Base-by-base conservation (phyloP, 2,888 invertebrate species). In the Blera fallax region DNA sequence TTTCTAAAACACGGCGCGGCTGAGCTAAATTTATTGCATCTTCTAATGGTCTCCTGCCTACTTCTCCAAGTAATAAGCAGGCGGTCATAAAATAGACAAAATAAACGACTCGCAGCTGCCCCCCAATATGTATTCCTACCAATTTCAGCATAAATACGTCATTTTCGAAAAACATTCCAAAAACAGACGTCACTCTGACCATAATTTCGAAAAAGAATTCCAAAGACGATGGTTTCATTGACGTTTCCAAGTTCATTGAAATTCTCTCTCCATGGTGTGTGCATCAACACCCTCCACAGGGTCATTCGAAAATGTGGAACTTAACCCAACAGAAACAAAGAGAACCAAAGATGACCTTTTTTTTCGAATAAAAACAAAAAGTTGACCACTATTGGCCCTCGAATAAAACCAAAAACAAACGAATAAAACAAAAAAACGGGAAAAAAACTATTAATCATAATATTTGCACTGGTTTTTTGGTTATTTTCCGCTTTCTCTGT, bases 361-460 rank as follows among this genome's bases (percentile, higher is more conserved):
- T 52, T 60, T 60, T n/a, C 14, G 6, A 40, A 40, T 32, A 1
- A 16, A 3, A 60, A 37, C 24, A 21, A n/a, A n/a, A 37, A 6
- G 5, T 58, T 21, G 37, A 37, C 37, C 37, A 11, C 45, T 18
- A 48, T 24, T 40, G 11, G 7, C 10, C 18, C 27, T 14, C 29
- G 32, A 54, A 32, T 54, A 16, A 32, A n/a, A 54, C 10, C n/a
- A 8, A 32, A 32, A 32, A 32, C 6, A 40, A 37, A 40, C 3
- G 0, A 8, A 16, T 27, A 27, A n/a, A 29, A 11, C 5, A 18
- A 24, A 27, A 24, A 37, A 60, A 3, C 7, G 24, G 3, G 7
- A 8, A 18, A 45, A 10, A 54, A 69, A 48, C 43, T 11, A 69
- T 69, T 34, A 34, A 65, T 69, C 40, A 67, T 40, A 67, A 54